Percentiles rank a stretch among this genome's conserved stretches.
Conservation (phyloP, 2,888 invertebrate genomes). For the Caenorhabditis imperialis region DNA sequence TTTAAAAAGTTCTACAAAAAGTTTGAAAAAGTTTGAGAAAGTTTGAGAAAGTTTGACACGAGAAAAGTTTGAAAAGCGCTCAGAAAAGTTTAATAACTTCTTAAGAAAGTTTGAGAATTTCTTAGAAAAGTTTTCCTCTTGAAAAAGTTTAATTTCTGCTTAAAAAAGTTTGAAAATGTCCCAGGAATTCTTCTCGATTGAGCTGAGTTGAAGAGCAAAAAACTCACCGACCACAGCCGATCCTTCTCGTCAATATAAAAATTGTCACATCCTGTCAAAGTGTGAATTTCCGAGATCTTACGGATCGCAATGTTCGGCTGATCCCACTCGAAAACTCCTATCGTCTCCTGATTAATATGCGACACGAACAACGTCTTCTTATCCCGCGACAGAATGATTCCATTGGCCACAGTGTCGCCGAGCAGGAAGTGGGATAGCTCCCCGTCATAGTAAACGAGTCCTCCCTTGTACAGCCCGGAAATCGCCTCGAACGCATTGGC, state of each 20-base stretch:
- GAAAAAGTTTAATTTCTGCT: too few species aligned
- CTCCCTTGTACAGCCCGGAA: slow-evolving; percentile 50
- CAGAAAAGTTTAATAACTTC: too few species aligned
- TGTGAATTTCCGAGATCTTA: slow-evolving; percentile 31
- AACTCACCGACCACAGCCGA: slow-evolving; percentile 54
- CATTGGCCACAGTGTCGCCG: slow-evolving; percentile 51
- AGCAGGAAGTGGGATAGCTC: slow-evolving; percentile 37
- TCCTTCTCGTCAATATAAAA: slow-evolving; percentile 54
- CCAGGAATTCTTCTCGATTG: background rate
- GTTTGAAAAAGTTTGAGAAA: too few species aligned
- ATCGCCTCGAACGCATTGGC: slow-evolving; percentile 52
- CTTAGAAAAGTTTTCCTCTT: too few species aligned
- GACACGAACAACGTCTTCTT: slow-evolving; percentile 58
- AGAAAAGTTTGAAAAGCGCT: too few species aligned
- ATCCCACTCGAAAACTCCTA: slow-evolving; percentile 51
- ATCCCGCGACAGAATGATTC: slow-evolving; percentile 56
- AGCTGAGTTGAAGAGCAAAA: background rate
- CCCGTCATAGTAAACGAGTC: slow-evolving; percentile 62
- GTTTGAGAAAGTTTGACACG: too few species aligned
- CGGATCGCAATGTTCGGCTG: slow-evolving; percentile 11
- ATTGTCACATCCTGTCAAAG: slow-evolving; percentile 57
- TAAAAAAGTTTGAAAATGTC: background rate
- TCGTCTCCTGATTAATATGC: slow-evolving; percentile 48
- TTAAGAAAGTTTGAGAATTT: too few species aligned
- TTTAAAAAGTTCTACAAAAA: too few species aligned